Percentiles rank a stretch among this genome's conserved stretches.
These are phyloP conservation scores for Monopis laevigella DNA, from an alignment of 2,888 invertebrate species.

Conservation along the genomic window DNA sequence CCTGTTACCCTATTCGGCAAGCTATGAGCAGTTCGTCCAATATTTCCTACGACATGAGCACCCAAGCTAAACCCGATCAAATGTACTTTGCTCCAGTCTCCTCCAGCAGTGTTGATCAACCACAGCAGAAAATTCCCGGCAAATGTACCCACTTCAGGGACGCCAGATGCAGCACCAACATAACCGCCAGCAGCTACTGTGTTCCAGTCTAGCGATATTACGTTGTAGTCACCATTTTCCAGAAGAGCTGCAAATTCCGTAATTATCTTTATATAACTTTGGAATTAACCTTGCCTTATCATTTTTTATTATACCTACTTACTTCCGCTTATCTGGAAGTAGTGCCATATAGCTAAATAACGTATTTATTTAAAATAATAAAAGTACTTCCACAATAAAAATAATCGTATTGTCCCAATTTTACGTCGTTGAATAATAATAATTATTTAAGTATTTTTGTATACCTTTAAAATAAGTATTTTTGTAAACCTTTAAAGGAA, in stretches of 20 bases:
- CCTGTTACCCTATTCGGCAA: conserved; percentile 26
- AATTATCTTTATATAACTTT: too few relatives aligned
- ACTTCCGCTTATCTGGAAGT: too few relatives aligned
- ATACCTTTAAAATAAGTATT: too few relatives aligned
- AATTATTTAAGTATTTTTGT: too few relatives aligned
- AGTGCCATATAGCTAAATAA: too few relatives aligned
- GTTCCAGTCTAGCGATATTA: conserved; percentile 36
- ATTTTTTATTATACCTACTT: too few relatives aligned
- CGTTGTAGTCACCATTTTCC: conserved; percentile 27
- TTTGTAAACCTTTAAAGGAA: too few relatives aligned
- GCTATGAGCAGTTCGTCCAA: conserved; percentile 27
- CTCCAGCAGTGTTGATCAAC: conserved; percentile 29
- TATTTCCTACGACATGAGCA: conserved; percentile 36
- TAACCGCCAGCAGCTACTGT: conserved; percentile 20
- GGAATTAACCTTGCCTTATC: too few relatives aligned
- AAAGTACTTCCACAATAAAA: too few relatives aligned
- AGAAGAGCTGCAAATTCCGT: conserved; percentile 30
- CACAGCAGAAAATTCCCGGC: conserved; percentile 30
- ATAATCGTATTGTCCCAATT: too few relatives aligned
- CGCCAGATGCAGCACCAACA: conserved; percentile 20
- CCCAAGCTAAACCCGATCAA: conserved; percentile 40
- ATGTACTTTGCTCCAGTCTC: conserved; percentile 32
- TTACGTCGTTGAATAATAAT: too few relatives aligned
- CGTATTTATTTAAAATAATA: too few relatives aligned
- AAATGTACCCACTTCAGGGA: conserved; percentile 23